Evolutionary conservation across 2,888 invertebrate species (phyloP).

Genomic region (Prenolepis imparis): DNA sequence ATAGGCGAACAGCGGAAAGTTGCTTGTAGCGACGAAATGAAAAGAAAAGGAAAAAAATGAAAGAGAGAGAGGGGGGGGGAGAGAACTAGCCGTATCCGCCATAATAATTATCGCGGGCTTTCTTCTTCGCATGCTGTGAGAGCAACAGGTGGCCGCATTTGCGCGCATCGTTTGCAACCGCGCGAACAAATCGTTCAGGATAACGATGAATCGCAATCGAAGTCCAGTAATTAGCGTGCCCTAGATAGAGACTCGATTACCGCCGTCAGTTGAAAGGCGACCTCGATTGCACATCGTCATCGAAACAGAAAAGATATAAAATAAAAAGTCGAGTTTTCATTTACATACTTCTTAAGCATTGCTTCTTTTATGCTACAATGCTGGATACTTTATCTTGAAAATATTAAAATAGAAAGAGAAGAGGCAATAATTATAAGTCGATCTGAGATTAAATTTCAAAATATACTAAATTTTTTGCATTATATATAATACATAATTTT

Average conservation of each 20-base stretch:
- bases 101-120: conserved; percentile 78
- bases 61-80: background rate
- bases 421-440: background rate
- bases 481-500: background rate
- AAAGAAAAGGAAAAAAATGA: conserved; percentile 32
- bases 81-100: conserved; percentile 50
- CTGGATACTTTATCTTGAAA: background rate
- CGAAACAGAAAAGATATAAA: conserved; percentile 17
- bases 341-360: background rate
- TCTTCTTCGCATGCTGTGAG: conserved; percentile 66
- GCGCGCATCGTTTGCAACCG: conserved; percentile 77
- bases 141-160: conserved; percentile 79
- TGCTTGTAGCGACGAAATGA: conserved; percentile 7
- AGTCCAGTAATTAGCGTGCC: conserved; percentile 73
- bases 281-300: conserved; percentile 29
- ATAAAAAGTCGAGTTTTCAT: background rate
- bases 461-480: background rate
- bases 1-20: background rate
- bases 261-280: conserved; percentile 64
- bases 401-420: background rate
- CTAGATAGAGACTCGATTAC: conserved; percentile 74
- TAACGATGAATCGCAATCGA: conserved; percentile 79
- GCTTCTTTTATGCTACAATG: background rate
- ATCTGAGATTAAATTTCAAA: background rate
- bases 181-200: conserved; percentile 81